phyloP scores from a whole-genome alignment of 35 echinoderm and acorn worm genomes.

The Amphiura filiformis region DNA sequence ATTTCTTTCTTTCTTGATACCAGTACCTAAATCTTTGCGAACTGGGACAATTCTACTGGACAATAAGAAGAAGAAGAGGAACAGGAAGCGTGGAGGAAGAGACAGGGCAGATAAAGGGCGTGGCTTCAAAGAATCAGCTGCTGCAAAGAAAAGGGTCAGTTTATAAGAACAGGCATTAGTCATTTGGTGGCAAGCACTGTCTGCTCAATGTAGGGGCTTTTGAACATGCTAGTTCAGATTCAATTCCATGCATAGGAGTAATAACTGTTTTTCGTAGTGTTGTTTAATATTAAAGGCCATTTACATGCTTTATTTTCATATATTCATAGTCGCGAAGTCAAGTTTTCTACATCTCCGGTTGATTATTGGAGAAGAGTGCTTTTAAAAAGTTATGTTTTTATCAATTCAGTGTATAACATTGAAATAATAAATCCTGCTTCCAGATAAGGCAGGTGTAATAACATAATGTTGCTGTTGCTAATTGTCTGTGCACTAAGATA shows the following conservation, averaged over 20 bases:
- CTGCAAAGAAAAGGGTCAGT: slow-evolving; percentile 48
- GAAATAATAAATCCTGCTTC: too few species aligned
- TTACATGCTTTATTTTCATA: too few species aligned
- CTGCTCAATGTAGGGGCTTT: neutral
- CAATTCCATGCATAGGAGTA: neutral
- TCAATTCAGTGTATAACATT: too few species aligned
- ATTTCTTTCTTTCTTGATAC: neutral
- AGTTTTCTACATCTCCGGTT: too few species aligned
- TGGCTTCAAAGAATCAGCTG: slow-evolving; percentile 26
- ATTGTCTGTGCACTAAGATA: too few species aligned
- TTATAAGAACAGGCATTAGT: neutral
- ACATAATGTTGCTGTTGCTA: too few species aligned
- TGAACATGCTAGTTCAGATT: neutral
- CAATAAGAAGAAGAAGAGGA: neutral
- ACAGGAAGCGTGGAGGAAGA: neutral
- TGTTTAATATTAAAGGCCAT: too few species aligned
- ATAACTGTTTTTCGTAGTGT: too few species aligned
- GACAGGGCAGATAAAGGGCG: neutral
- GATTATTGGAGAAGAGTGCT: too few species aligned
- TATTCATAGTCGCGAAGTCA: too few species aligned
- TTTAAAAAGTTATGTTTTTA: too few species aligned
- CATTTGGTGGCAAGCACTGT: neutral
- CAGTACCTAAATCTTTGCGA: neutral
- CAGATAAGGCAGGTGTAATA: too few species aligned
- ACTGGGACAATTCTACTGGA: neutral